phyloP scores from a whole-genome alignment of 2,113 vertebrate species.

The Lagopus muta region DNA sequence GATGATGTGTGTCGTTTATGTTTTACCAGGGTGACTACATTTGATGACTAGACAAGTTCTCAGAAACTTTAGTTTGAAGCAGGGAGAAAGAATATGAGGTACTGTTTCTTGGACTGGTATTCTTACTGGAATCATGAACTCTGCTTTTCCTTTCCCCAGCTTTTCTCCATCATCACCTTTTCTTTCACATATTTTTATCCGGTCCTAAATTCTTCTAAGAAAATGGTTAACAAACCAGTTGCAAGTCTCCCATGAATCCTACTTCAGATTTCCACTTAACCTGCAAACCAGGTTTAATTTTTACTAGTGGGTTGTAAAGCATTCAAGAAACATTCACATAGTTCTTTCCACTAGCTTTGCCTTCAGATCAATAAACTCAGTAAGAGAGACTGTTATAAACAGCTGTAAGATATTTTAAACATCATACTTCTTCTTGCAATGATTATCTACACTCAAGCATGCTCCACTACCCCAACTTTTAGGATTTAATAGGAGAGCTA shows the following conservation, averaged over 20 bases:
- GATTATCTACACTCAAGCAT: not conserved
- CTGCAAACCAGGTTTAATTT: not conserved
- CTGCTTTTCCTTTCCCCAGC: not conserved
- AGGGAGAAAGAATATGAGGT: not conserved
- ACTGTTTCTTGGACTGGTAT: not conserved
- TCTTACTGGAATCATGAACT: not conserved
- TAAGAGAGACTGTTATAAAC: not conserved
- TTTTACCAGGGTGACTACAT: not conserved
- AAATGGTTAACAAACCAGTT: not conserved
- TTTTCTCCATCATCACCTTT: not conserved
- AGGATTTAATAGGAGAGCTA: not conserved
- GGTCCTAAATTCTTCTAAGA: not conserved
- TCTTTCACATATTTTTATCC: not conserved
- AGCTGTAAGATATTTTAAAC: not conserved
- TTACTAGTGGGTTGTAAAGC: not conserved
- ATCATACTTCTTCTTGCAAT: not conserved
- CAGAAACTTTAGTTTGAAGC: not conserved
- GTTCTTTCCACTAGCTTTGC: not conserved
- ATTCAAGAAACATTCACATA: not conserved
- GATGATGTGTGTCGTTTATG: not conserved
- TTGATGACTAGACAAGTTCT: not conserved
- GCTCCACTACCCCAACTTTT: not conserved
- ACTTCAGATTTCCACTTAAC: not conserved
- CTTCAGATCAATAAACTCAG: slow-evolving; percentile 15
- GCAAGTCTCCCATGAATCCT: not conserved